These are phyloP conservation scores for Strigops habroptila DNA, from an alignment of 2,113 vertebrate genomes.

Conservation along the genomic window DNA sequence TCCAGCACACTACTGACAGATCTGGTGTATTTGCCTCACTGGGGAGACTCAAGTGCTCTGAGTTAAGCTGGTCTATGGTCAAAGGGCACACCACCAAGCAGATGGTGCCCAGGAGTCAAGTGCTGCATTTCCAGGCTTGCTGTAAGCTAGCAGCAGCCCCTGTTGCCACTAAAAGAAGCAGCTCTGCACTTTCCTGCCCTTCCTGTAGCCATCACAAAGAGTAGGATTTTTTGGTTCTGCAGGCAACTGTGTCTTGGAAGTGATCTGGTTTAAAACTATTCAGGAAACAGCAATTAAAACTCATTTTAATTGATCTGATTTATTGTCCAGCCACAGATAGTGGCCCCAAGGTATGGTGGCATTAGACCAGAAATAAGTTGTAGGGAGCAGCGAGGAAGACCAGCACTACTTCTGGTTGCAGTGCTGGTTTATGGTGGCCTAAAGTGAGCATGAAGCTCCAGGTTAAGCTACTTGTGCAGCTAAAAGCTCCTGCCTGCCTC, in stretches of 20 bases:
- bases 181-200: not conserved
- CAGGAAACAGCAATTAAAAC: not conserved
- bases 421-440: not conserved
- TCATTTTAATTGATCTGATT: not conserved
- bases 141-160: not conserved
- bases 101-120: not conserved
- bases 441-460: not conserved
- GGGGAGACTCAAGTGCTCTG: not conserved
- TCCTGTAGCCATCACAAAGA: not conserved
- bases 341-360: not conserved
- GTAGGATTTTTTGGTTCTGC: not conserved
- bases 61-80: not conserved
- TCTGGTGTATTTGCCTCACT: accelerated
- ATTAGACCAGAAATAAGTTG: not conserved
- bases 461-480: not conserved
- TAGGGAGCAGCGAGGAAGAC: accelerated
- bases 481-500: not conserved
- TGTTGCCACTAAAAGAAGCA: not conserved
- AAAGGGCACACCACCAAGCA: not conserved
- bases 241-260: not conserved
- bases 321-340: not conserved
- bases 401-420: not conserved
- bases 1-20: not conserved
- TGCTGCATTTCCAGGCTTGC: not conserved
- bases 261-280: not conserved